Conservation (phyloP, 2,797 vertebrate species). For the Trachurus trachurus region DNA sequence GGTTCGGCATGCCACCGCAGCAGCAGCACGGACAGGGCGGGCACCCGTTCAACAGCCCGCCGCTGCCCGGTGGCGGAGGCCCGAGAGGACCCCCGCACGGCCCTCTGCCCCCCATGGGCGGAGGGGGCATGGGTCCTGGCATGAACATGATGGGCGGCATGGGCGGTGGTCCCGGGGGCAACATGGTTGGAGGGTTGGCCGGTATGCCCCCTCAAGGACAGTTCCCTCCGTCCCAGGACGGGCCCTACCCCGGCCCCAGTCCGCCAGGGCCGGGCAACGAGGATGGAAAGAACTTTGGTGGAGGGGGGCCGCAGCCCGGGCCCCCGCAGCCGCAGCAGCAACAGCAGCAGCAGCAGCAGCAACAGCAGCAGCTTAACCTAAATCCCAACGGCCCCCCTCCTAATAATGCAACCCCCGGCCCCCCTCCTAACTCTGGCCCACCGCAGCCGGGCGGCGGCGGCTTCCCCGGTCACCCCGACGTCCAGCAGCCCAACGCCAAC, state of each 20-base stretch:
- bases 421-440: constrained; percentile 82
- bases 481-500: constrained; percentile 83
- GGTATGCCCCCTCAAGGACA: constrained; percentile 87
- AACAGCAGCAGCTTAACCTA: constrained; percentile 63
- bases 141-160: constrained; percentile 88
- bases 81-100: constrained; percentile 86
- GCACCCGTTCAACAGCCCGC: constrained; percentile 88
- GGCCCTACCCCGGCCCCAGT: constrained; percentile 86
- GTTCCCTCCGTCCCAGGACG: constrained; percentile 86
- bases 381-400: constrained; percentile 87
- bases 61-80: constrained; percentile 84
- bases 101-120: constrained; percentile 85
- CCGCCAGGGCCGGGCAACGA: constrained; percentile 86
- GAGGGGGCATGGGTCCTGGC: constrained; percentile 85
- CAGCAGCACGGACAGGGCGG: constrained; percentile 88
- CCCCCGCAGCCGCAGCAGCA: constrained; percentile 77
- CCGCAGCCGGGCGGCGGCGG: constrained; percentile 81
- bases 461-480: constrained; percentile 86
- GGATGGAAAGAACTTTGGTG: constrained; percentile 88
- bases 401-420: constrained; percentile 86
- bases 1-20: constrained; percentile 87
- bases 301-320: constrained; percentile 79
- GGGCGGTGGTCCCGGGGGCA: constrained; percentile 84
- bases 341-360: constrained; percentile 56
- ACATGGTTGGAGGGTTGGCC: constrained; percentile 86